Evolutionary conservation across 2,888 invertebrate genomes (phyloP).

Genomic region (Omphaloscelis lunosa): DNA sequence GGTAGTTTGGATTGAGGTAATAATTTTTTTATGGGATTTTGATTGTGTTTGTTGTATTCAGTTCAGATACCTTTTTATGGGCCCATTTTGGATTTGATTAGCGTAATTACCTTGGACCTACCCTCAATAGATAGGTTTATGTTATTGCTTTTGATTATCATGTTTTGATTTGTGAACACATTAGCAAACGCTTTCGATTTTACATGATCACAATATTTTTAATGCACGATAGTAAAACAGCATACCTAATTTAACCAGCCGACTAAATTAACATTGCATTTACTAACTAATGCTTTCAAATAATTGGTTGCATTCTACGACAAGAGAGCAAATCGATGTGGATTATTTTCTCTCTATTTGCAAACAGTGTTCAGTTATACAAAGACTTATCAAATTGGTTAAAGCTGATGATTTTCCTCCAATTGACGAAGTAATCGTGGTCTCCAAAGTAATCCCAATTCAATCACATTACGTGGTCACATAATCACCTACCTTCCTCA

Average conservation of each 20-base stretch:
- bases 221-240: background rate
- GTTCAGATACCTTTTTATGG: slow-evolving; percentile 8
- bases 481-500: slow-evolving; percentile 44
- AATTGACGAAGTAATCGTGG: slow-evolving; percentile 31
- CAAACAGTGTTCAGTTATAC: background rate
- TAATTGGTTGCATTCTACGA: background rate
- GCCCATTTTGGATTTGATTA: background rate
- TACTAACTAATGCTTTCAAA: background rate
- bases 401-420: slow-evolving; percentile 11
- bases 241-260: background rate
- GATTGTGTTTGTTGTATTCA: slow-evolving; percentile 20
- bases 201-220: background rate
- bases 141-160: background rate
- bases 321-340: background rate
- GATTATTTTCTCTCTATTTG: background rate
- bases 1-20: slow-evolving; percentile 39
- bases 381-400: slow-evolving; percentile 9
- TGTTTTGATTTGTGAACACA: background rate
- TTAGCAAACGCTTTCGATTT: background rate
- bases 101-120: background rate
- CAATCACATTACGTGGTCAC: slow-evolving; percentile 56
- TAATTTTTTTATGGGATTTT: slow-evolving; percentile 33
- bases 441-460: slow-evolving; percentile 43
- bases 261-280: background rate
- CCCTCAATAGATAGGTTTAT: background rate